Percentiles rank a stretch among this genome's conserved stretches.
These are phyloP conservation scores for Harpalus rufipes DNA, from an alignment of 2,888 invertebrate species.

Conservation along the genomic window DNA sequence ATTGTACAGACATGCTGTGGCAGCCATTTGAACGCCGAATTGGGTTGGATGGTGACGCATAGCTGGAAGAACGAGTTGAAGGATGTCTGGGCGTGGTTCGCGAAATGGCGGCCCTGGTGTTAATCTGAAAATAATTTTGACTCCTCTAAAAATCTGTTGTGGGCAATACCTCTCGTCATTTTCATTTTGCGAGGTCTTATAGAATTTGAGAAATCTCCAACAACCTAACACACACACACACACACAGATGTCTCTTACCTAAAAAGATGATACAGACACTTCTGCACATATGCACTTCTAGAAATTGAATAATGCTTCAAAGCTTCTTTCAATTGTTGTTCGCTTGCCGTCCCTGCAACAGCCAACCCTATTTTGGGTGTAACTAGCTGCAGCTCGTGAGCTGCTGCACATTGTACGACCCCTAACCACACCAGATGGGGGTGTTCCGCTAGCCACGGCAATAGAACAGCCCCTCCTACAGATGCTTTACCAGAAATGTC, in stretches of 20 bases:
- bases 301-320: conserved; percentile 79
- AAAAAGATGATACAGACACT: conserved; percentile 83
- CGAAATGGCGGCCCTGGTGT: conserved; percentile 66
- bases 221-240: no score
- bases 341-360: conserved; percentile 80
- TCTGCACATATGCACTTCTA: conserved; percentile 82
- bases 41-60: conserved; percentile 79
- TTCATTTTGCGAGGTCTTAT: no score
- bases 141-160: no score
- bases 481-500: conserved; percentile 81
- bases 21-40: conserved; percentile 86
- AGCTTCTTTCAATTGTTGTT: conserved; percentile 80
- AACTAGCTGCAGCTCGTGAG: conserved; percentile 78
- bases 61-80: conserved; percentile 80
- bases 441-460: conserved; percentile 29
- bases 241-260: conserved; percentile 69
- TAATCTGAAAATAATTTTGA: neutral
- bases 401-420: conserved; percentile 51
- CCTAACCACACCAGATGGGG: conserved; percentile 57
- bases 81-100: conserved; percentile 81
- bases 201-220: no score
- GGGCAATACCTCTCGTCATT: neutral
- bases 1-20: conserved; percentile 87
- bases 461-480: neutral
- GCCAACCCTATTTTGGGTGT: conserved; percentile 76